Conservation (phyloP, 2,113 vertebrate genomes). For the Protobothrops flavoviridis region DNA sequence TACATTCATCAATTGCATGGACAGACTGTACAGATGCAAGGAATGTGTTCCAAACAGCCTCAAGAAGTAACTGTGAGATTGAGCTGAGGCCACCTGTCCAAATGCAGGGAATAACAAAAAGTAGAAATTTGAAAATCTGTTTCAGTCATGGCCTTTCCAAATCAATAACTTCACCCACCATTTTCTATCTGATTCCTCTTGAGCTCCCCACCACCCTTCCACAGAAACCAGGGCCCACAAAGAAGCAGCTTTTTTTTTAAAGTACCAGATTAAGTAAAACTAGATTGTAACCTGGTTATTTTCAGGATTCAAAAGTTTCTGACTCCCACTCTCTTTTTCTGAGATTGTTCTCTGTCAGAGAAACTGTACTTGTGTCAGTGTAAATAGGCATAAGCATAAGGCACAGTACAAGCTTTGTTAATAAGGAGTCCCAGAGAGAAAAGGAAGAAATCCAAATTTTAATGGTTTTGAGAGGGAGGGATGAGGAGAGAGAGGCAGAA, state of each 20-base stretch:
- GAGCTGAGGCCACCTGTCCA: too few species aligned
- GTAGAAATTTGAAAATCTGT: background rate
- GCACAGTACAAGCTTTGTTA: background rate
- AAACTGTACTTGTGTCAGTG: background rate
- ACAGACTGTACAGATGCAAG: background rate
- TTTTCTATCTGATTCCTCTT: background rate
- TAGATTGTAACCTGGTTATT: background rate
- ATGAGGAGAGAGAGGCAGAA: too few species aligned
- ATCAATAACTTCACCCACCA: background rate
- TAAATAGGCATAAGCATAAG: background rate
- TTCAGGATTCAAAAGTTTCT: background rate
- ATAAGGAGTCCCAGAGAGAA: background rate
- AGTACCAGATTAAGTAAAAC: background rate
- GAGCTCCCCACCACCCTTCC: background rate
- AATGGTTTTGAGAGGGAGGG: background rate
- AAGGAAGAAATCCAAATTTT: background rate
- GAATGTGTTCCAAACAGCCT: background rate
- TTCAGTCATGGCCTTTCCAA: background rate
- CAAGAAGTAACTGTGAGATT: background rate
- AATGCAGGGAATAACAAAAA: background rate
- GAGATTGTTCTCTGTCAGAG: background rate
- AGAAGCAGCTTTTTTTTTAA: background rate
- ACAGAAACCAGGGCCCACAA: too few species aligned
- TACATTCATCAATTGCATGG: background rate
- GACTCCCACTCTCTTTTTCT: slow-evolving; percentile 6